Conservation (phyloP, 2,888 invertebrate species). For the Ophioninae sp. region DNA sequence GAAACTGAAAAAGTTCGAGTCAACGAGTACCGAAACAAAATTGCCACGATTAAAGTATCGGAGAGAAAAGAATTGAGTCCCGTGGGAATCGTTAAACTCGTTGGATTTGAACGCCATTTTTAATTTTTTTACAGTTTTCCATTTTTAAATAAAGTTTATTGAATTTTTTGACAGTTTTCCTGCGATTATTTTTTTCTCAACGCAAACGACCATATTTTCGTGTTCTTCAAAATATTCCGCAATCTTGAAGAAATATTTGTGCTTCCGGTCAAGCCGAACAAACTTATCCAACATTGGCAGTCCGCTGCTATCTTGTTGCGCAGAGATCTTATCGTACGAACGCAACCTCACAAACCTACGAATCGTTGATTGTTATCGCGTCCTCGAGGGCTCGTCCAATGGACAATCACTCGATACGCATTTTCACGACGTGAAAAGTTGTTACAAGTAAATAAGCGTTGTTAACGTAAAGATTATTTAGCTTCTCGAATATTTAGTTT, state of each 20-base stretch:
- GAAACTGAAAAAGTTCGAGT: constrained; percentile 67
- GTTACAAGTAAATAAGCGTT: background rate
- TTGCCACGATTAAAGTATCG: constrained; percentile 67
- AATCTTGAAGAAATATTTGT: no score
- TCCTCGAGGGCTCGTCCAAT: background rate
- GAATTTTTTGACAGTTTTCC: background rate
- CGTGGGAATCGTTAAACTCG: constrained; percentile 62
- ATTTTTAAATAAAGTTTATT: background rate
- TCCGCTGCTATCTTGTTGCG: background rate
- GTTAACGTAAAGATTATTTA: background rate
- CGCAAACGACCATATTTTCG: no score
- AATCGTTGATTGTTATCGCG: background rate
- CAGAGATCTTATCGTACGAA: background rate
- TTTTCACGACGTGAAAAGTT: background rate
- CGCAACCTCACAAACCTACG: background rate
- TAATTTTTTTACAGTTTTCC: constrained; percentile 30
- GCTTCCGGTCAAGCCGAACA: no score
- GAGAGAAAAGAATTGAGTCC: constrained; percentile 66
- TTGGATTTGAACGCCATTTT: constrained; percentile 66
- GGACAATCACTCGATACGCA: background rate
- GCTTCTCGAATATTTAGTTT: background rate
- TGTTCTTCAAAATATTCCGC: no score
- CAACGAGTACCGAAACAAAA: constrained; percentile 69
- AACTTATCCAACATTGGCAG: no score
- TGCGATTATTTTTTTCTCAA: background rate